These are phyloP conservation scores for Uromys caudimaculatus DNA, from an alignment of 2,797 vertebrate genomes.

Conservation along the genomic window DNA sequence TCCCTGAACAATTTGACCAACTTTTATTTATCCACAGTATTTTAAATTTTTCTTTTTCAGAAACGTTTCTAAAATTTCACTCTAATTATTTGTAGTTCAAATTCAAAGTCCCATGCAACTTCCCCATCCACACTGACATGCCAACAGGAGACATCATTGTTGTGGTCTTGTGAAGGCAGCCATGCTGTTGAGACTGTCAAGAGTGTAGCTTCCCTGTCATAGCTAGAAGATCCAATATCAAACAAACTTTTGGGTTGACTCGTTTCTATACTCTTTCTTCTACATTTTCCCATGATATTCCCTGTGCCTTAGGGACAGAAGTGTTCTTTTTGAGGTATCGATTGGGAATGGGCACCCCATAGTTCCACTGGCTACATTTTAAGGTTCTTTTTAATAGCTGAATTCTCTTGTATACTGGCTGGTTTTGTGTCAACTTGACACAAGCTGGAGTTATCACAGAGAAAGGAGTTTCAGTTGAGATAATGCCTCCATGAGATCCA, in stretches of 20 bases:
- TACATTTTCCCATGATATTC: background rate
- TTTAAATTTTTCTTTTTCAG: conserved; percentile 17
- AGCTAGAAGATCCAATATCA: background rate
- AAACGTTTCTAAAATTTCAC: background rate
- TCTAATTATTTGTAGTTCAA: background rate
- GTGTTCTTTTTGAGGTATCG: background rate
- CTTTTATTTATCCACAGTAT: background rate
- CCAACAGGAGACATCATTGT: background rate
- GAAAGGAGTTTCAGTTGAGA: too few relatives aligned
- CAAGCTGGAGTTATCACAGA: too few relatives aligned
- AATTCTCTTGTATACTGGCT: too few relatives aligned
- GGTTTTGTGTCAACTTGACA: too few relatives aligned
- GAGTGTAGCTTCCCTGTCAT: background rate
- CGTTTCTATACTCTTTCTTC: background rate
- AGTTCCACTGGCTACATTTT: background rate
- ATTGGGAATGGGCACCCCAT: background rate
- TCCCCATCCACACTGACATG: background rate
- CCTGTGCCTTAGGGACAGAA: background rate
- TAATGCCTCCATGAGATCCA: too few relatives aligned
- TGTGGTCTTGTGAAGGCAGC: background rate
- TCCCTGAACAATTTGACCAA: background rate
- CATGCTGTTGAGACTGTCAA: background rate
- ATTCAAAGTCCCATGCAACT: background rate
- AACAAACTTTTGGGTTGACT: background rate
- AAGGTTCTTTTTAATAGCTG: background rate